Base-by-base conservation (phyloP, 2,888 invertebrate species). In the Agrotis exclamationis region DNA sequence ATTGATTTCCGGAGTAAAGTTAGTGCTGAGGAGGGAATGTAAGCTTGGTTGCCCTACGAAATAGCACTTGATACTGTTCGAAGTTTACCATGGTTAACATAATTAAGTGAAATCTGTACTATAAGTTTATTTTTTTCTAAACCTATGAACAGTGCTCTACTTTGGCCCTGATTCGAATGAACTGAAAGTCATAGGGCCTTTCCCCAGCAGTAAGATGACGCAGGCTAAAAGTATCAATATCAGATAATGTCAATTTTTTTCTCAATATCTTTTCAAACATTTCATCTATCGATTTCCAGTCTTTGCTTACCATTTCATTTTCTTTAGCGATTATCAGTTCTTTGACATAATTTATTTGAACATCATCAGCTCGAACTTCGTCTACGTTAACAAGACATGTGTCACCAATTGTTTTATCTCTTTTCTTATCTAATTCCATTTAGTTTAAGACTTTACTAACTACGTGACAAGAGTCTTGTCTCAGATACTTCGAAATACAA, bases 1-100 rank as follows among this genome's bases (percentile, higher is more conserved):
- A 45, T 47, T 82, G 13, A 44, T 54, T 82, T 82, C 82, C 82
- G 63, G 54, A 70, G 33, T 62, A 47, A 28, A 28, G 18, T 58
- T 18, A 45, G 24, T 28, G 44, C 24, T 48, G 39, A 28, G 2
- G 14, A 33, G 2, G 20, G 5, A 59, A 44, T 44, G 14, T 28
- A 47, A 11, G 22, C 33, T 22, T n/a, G 6, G 16, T 68, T 13
- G 50, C n/a, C 1, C 16, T 44, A 14, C 24, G 24, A 22, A 66
- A 47, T 22, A 33, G 11, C 16, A 48, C 11, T 39, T 39, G 39
- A 39, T 39, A 39, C 39, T 39, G 9, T 39, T 24, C 22, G n/a
- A 48, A n/a, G 33, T 16, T 69, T 3, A 44, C 3, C 0, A 20
- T 3, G 3, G 5, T 18, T 9, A 44, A 51, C 0, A n/a, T n/a